Percentiles rank a stretch among this genome's conserved stretches.
These are phyloP conservation scores for Cacatua alba DNA, from an alignment of 2,113 vertebrate species.

Conservation along the genomic window DNA sequence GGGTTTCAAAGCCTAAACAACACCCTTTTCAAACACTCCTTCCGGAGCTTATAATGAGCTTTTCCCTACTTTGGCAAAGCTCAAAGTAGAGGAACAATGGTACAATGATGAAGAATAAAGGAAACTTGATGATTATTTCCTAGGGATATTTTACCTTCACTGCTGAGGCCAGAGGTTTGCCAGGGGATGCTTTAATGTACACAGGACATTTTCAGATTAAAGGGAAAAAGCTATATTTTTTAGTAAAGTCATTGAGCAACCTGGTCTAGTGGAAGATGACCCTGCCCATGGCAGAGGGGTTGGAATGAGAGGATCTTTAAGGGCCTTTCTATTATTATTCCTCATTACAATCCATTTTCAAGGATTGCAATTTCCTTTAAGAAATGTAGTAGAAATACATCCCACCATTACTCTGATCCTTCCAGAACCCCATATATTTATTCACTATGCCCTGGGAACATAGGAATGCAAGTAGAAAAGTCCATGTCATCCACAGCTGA, in stretches of 20 bases:
- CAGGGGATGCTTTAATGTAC: neutral
- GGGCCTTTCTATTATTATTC: neutral
- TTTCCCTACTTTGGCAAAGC: neutral
- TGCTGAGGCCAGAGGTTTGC: neutral
- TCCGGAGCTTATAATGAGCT: neutral
- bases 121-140: neutral
- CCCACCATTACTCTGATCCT: neutral
- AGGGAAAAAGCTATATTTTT: neutral
- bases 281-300: neutral
- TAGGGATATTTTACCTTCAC: neutral
- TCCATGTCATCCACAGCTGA: neutral
- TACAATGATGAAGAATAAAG: neutral
- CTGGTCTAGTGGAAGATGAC: neutral
- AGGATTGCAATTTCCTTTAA: neutral
- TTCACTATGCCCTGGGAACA: neutral
- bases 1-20: neutral
- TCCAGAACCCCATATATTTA: neutral
- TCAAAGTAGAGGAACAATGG: neutral
- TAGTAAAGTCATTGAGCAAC: neutral
- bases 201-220: neutral
- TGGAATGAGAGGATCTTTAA: neutral
- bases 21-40: neutral
- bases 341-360: accelerated
- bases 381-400: neutral
- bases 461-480: neutral